Conservation (phyloP, 1,140 invertebrate genomes). For the Drosophila mayri region DNA sequence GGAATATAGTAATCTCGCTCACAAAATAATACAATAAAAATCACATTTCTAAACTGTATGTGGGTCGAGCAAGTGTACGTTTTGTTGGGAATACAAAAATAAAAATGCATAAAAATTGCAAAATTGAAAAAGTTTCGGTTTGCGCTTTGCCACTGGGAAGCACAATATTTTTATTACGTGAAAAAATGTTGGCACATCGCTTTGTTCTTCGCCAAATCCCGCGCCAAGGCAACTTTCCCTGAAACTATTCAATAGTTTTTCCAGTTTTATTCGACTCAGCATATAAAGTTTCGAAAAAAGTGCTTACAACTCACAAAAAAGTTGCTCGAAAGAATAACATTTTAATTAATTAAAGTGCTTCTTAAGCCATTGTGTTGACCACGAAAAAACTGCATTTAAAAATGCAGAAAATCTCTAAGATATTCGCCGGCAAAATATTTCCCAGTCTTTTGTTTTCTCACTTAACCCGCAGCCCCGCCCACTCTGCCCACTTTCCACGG, state of each 20-base stretch:
- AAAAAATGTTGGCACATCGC: constrained; percentile 3
- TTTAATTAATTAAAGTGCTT: constrained; percentile 47
- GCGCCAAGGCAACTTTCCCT: constrained; percentile 7
- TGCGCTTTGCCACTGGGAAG: constrained; percentile 4
- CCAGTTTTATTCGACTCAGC: constrained; percentile 13
- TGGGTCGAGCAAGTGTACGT: not conserved
- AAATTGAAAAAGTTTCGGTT: constrained; percentile 43
- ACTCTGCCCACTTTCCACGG: constrained; percentile 1
- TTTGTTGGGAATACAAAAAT: not conserved
- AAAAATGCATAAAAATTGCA: constrained; percentile 7
- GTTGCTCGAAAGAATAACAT: constrained; percentile 5
- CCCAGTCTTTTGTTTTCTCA: constrained; percentile 27
- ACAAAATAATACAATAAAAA: constrained; percentile 11
- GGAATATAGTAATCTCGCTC: not conserved
- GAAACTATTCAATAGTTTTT: constrained; percentile 33
- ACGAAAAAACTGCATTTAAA: constrained; percentile 17
- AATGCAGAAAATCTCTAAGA: constrained; percentile 30
- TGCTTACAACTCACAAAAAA: constrained; percentile 24
- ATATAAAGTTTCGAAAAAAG: constrained; percentile 19
- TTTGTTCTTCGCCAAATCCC: constrained; percentile 12
- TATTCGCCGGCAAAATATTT: constrained; percentile 24
- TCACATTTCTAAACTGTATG: constrained; percentile 17
- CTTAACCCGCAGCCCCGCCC: not conserved
- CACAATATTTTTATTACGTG: constrained; percentile 37
- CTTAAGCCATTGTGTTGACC: constrained; percentile 35